Evolutionary conservation across 2,113 vertebrate genomes (phyloP).

Genomic region (Dromaius novaehollandiae): DNA sequence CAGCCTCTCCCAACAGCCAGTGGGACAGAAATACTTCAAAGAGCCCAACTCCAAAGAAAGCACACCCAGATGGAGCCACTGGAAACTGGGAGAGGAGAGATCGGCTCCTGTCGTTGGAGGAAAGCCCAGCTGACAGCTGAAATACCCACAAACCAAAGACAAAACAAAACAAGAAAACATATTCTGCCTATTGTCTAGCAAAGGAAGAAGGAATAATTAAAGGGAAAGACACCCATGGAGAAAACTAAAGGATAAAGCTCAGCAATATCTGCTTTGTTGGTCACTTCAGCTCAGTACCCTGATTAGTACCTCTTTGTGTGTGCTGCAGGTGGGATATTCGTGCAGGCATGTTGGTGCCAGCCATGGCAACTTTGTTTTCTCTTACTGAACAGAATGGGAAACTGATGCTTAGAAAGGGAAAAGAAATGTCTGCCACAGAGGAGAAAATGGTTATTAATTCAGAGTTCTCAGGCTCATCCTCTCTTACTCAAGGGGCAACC

Average conservation of each 20-base stretch:
- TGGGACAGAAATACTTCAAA: neutral
- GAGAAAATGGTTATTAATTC: neutral
- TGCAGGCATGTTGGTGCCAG: neutral
- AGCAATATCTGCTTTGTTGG: neutral
- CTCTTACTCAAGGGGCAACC: neutral
- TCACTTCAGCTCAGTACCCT: neutral
- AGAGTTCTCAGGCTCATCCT: neutral
- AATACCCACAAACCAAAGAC: neutral
- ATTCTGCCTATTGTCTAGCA: neutral
- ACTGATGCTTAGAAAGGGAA: neutral
- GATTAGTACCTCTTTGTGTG: neutral
- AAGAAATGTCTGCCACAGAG: neutral
- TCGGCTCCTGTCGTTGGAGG: too few species aligned
- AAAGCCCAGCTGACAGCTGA: neutral
- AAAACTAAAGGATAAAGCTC: neutral
- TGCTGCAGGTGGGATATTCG: fast-evolving
- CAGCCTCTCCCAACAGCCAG: too few species aligned
- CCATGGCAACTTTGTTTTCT: neutral
- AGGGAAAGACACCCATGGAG: neutral
- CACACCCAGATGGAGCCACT: neutral
- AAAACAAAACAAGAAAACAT: neutral
- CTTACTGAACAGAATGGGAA: neutral
- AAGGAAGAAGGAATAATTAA: neutral
- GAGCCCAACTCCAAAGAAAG: neutral
- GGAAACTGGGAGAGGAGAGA: too few species aligned